A percentile compares a stretch with the other conserved stretches of the same genome.
These are phyloP conservation scores for Euleptes europaea DNA, from an alignment of 2,113 vertebrate species.

Conservation along the genomic window DNA sequence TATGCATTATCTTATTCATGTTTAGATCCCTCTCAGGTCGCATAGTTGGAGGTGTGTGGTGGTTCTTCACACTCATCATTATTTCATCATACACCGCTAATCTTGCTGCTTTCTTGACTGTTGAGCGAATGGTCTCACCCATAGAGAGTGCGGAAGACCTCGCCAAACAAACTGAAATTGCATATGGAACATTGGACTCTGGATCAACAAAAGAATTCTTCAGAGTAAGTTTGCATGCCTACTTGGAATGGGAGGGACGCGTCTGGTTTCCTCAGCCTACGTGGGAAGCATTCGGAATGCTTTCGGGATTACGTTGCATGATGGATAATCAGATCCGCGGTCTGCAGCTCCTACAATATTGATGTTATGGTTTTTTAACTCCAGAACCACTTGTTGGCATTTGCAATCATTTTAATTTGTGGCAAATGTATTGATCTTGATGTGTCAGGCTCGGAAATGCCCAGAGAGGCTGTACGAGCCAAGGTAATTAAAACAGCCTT, in stretches of 20 bases:
- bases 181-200: constrained; percentile 96
- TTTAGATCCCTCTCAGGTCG: constrained; percentile 97
- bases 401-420: constrained; percentile 51
- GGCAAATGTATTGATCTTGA: constrained; percentile 56
- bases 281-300: neutral
- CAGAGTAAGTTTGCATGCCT: constrained; percentile 81
- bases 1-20: constrained; percentile 70
- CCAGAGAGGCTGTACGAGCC: constrained; percentile 26
- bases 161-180: constrained; percentile 98
- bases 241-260: neutral
- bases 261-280: neutral
- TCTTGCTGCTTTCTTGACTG: constrained; percentile 97
- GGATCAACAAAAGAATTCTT: constrained; percentile 99
- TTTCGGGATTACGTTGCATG: constrained; percentile 30
- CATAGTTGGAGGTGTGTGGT: constrained; percentile 98
- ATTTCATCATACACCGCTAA: constrained; percentile 99
- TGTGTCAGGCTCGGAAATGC: constrained; percentile 10
- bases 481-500: constrained; percentile 58
- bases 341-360: constrained; percentile 9
- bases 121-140: constrained; percentile 98
- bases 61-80: constrained; percentile 99
- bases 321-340: neutral
- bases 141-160: constrained; percentile 99
- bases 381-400: constrained; percentile 24
- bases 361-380: neutral